These are phyloP conservation scores for Molossus alvarezi DNA, from an alignment of 2,797 vertebrate species.

Conservation along the genomic window DNA sequence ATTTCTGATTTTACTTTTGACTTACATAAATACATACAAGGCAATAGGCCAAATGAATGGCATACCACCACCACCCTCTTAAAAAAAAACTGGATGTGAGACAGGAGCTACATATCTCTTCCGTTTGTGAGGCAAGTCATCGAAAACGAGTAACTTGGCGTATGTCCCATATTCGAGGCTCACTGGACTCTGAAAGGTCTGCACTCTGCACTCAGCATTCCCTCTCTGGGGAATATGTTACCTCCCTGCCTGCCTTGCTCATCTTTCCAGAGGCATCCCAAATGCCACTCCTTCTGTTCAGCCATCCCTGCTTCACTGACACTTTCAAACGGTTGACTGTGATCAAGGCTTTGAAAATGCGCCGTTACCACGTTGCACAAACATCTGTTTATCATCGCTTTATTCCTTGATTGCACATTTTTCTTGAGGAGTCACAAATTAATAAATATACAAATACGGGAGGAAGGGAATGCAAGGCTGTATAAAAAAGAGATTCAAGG, in stretches of 20 bases:
- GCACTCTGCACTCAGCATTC: background rate
- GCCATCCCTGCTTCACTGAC: background rate
- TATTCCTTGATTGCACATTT: constrained; percentile 22
- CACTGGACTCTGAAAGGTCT: background rate
- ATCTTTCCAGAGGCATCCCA: constrained; percentile 20
- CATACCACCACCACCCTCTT: background rate
- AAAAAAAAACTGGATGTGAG: background rate
- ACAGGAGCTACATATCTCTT: background rate
- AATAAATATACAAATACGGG: background rate
- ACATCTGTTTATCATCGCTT: constrained; percentile 29
- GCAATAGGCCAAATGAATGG: background rate
- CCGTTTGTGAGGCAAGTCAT: background rate
- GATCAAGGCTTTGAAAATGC: background rate
- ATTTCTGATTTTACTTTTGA: constrained; percentile 27
- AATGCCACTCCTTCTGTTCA: constrained; percentile 37
- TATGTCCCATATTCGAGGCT: background rate
- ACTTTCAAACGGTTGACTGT: background rate
- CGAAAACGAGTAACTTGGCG: background rate
- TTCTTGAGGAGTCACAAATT: background rate
- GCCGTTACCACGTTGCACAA: background rate
- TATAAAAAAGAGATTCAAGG: background rate
- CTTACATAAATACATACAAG: background rate
- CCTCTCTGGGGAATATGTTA: background rate
- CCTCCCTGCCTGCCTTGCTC: background rate
- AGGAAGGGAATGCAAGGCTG: background rate